A percentile compares a stretch with the other conserved stretches of the same genome.
phyloP scores from a whole-genome alignment of 2,797 vertebrate genomes.

The Microchirus variegatus region DNA sequence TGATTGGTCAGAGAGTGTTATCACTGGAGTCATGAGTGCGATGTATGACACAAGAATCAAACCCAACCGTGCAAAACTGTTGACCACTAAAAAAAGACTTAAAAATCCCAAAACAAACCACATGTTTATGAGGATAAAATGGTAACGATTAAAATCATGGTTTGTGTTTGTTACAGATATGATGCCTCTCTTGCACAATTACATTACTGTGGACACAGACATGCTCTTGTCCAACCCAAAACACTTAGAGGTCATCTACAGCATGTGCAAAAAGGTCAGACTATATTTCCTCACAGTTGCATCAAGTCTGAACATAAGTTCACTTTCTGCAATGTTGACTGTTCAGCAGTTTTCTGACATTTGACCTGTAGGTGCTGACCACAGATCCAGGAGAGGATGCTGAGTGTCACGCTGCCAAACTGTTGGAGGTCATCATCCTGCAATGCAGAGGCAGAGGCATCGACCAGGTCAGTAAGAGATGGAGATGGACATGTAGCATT shows the following conservation, averaged over 20 bases:
- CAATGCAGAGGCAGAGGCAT: slow-evolving; percentile 94
- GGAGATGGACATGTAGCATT: no score
- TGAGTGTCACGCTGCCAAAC: slow-evolving; percentile 96
- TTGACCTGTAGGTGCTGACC: slow-evolving; percentile 85
- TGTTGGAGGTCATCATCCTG: slow-evolving; percentile 95
- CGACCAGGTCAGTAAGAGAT: slow-evolving; percentile 86
- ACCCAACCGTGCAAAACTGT: neutral
- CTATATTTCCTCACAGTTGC: neutral
- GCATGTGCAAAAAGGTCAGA: slow-evolving; percentile 97
- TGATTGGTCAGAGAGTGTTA: no score
- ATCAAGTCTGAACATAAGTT: neutral
- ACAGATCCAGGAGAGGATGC: slow-evolving; percentile 93
- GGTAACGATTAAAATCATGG: neutral
- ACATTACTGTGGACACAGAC: slow-evolving; percentile 94
- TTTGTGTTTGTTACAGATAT: slow-evolving; percentile 85
- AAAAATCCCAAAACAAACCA: neutral
- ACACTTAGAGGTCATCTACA: slow-evolving; percentile 95
- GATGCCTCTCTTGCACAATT: slow-evolving; percentile 99
- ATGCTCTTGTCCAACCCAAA: slow-evolving; percentile 92
- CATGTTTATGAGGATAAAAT: neutral
- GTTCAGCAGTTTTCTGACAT: neutral
- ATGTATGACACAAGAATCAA: no score
- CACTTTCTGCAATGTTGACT: neutral
- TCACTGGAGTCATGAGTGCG: no score
- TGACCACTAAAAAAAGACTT: no score